phyloP scores from a whole-genome alignment of 1,140 invertebrate species.

The Caerostris extrusa region DNA sequence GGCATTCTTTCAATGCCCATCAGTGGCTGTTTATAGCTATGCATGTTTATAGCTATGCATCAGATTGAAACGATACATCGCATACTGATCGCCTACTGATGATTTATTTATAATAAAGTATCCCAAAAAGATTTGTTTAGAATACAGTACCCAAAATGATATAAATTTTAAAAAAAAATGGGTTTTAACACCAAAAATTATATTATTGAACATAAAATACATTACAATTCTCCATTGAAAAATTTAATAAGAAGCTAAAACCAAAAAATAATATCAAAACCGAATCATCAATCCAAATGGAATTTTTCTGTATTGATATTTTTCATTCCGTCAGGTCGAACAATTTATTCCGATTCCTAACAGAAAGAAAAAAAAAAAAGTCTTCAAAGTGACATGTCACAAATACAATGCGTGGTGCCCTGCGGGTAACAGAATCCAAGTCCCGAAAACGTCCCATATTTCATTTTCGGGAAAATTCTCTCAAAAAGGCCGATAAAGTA shows the following conservation, averaged over 20 bases:
- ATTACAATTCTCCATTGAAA: no score
- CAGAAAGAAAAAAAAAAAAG: background rate
- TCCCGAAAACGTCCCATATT: conserved; percentile 23
- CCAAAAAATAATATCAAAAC: background rate
- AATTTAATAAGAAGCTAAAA: no score
- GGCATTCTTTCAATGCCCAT: no score
- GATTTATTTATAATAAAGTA: no score
- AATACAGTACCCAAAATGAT: no score
- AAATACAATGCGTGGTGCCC: conserved; percentile 1
- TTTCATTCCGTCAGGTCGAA: background rate
- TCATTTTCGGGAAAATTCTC: background rate
- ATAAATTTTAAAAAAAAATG: no score
- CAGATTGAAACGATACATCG: no score
- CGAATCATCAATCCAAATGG: background rate
- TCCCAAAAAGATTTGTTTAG: no score
- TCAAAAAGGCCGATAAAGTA: conserved; percentile 28
- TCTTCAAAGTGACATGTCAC: background rate
- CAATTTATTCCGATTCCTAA: background rate
- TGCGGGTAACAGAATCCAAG: background rate
- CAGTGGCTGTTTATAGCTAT: no score
- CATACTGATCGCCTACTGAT: no score
- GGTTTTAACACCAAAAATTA: background rate
- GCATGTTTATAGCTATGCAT: no score
- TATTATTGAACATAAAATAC: no score
- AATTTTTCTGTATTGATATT: background rate